Evolutionary conservation across 2,888 invertebrate genomes (phyloP).

Genomic region (Epirrhoe alternata): DNA sequence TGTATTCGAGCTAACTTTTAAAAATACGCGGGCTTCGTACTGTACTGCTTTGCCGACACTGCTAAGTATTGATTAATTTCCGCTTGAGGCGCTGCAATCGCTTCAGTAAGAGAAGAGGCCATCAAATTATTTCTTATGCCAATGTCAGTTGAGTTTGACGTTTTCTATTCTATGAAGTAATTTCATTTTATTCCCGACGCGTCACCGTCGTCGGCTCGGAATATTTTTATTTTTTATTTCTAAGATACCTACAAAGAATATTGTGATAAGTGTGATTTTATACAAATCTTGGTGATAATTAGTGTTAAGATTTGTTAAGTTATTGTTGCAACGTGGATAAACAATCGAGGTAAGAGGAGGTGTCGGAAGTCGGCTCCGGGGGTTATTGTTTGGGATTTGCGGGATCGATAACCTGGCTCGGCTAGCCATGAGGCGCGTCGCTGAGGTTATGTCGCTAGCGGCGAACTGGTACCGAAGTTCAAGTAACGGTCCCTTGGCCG

Average conservation of each 20-base stretch:
- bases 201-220: constrained; percentile 70
- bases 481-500: constrained; percentile 80
- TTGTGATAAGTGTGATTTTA: constrained; percentile 84
- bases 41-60: constrained; percentile 14
- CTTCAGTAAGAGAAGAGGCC: background rate
- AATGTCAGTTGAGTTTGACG: constrained; percentile 25
- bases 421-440: constrained; percentile 83
- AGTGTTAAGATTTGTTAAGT: constrained; percentile 83
- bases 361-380: constrained; percentile 55
- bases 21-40: constrained; percentile 9
- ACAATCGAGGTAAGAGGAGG: constrained; percentile 78
- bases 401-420: constrained; percentile 84
- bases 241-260: constrained; percentile 74
- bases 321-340: constrained; percentile 76
- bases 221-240: constrained; percentile 78
- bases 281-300: constrained; percentile 82
- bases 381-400: constrained; percentile 80
- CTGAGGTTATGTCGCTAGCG: constrained; percentile 82
- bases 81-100: constrained; percentile 13
- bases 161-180: constrained; percentile 1
- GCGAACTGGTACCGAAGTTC: constrained; percentile 80
- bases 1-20: background rate
- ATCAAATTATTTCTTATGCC: constrained; percentile 19
- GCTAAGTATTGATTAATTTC: background rate
- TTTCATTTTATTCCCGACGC: constrained; percentile 63